Percentiles rank a stretch among this genome's conserved stretches.
Evolutionary conservation across 23 tunicate species (phyloP).

Genomic region (Halocynthia aurantium): DNA sequence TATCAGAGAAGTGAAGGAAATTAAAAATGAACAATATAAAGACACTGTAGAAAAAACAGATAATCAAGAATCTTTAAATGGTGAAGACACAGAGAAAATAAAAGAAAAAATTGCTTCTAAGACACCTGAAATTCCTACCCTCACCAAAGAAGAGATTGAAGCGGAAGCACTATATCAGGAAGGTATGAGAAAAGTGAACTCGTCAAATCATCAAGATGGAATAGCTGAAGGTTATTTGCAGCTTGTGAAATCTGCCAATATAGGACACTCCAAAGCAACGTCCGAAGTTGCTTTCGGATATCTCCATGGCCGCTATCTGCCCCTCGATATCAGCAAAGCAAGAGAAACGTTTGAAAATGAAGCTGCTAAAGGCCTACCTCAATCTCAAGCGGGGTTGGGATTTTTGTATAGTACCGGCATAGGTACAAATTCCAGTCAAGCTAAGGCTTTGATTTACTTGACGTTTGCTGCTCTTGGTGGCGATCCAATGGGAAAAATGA

Average conservation of each 20-base stretch:
- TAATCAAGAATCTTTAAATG: too few species aligned
- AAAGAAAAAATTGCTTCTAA: not conserved
- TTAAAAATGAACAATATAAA: too few species aligned
- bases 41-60: too few species aligned
- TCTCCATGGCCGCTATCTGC: constrained; percentile 42
- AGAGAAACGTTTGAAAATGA: constrained; percentile 44
- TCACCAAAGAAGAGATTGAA: constrained; percentile 36
- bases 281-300: constrained; percentile 69
- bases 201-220: constrained; percentile 26
- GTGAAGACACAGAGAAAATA: not conserved
- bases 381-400: constrained; percentile 86
- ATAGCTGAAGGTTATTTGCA: constrained; percentile 43
- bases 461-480: constrained; percentile 90
- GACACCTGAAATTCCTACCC: not conserved
- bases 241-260: constrained; percentile 42
- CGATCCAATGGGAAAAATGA: constrained; percentile 79
- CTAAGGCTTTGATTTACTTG: constrained; percentile 63
- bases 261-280: constrained; percentile 62
- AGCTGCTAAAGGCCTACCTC: constrained; percentile 64
- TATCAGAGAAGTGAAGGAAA: too few species aligned
- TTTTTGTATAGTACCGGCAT: constrained; percentile 90
- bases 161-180: constrained; percentile 41
- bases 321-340: constrained; percentile 41
- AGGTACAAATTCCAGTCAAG: constrained; percentile 78
- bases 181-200: constrained; percentile 65